phyloP scores from a whole-genome alignment of 2,888 invertebrate species.

The Erannis defoliaria region DNA sequence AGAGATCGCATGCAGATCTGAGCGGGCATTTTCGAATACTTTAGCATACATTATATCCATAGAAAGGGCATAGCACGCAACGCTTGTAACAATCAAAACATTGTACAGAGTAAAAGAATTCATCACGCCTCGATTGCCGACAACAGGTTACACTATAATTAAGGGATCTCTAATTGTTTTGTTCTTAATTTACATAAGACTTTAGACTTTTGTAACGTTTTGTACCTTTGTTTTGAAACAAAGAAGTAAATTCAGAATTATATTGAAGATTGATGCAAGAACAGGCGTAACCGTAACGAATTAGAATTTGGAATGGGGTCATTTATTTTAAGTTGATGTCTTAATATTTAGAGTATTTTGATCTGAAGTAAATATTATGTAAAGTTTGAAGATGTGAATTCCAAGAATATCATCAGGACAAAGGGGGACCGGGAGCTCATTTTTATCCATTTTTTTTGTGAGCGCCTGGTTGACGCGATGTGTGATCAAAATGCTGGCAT shows the following conservation, averaged over 20 bases:
- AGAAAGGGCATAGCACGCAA: slow-evolving; percentile 46
- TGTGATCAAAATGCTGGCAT: too few relatives aligned
- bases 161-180: slow-evolving; percentile 63
- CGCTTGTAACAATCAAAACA: slow-evolving; percentile 77
- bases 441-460: too few relatives aligned
- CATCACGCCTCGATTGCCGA: slow-evolving; percentile 69
- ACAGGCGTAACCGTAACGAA: slow-evolving; percentile 29
- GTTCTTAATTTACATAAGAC: slow-evolving; percentile 54
- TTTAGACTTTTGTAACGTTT: slow-evolving; percentile 42
- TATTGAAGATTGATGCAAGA: slow-evolving; percentile 18
- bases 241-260: slow-evolving; percentile 32
- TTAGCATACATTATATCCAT: slow-evolving; percentile 67
- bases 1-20: slow-evolving; percentile 56
- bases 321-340: slow-evolving; percentile 5
- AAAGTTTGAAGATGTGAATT: too few relatives aligned
- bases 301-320: slow-evolving; percentile 13
- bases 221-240: slow-evolving; percentile 41
- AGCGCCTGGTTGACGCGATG: too few relatives aligned
- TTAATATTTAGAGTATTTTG: too few relatives aligned
- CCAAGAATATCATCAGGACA: too few relatives aligned
- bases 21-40: slow-evolving; percentile 56
- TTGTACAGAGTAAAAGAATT: slow-evolving; percentile 52
- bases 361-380: neutral
- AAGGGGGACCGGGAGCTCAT: too few relatives aligned
- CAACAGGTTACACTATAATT: slow-evolving; percentile 63